Evolutionary conservation across 2,888 invertebrate genomes (phyloP).

Genomic region (Mesopsocus fuscifrons): DNA sequence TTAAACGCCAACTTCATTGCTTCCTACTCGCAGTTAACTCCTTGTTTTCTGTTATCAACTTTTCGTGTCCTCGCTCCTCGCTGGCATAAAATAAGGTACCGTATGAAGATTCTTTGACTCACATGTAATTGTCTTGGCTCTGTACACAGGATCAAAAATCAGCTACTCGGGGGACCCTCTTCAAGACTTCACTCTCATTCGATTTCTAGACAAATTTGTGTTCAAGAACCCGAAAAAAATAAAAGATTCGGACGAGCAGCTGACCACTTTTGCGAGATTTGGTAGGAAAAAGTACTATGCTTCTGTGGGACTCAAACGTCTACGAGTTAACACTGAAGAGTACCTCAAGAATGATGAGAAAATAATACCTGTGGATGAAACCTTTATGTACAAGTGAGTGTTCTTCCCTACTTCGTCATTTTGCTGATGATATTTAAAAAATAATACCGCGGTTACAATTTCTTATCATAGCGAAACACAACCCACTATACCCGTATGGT

Average conservation of each 20-base stretch:
- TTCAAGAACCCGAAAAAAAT: constrained; percentile 79
- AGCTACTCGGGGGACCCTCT: constrained; percentile 85
- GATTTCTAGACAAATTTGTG: constrained; percentile 88
- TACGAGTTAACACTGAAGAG: constrained; percentile 50
- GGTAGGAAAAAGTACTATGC: constrained; percentile 45
- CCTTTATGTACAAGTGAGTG: constrained; percentile 54
- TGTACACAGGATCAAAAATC: constrained; percentile 54
- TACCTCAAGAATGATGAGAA: constrained; percentile 46
- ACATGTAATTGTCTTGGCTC: too few relatives aligned
- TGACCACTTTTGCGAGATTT: constrained; percentile 36
- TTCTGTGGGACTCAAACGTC: constrained; percentile 46
- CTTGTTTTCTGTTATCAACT: too few relatives aligned
- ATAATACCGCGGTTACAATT: too few relatives aligned
- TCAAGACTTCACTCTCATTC: constrained; percentile 73
- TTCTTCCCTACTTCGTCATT: constrained; percentile 12
- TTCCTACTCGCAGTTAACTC: too few relatives aligned
- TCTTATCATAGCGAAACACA: too few relatives aligned
- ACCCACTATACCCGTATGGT: too few relatives aligned
- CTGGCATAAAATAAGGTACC: constrained; percentile 1
- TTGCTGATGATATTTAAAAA: too few relatives aligned
- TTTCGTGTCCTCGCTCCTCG: neutral
- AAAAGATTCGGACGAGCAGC: constrained; percentile 32
- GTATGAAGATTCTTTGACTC: too few relatives aligned
- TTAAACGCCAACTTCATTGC: too few relatives aligned
- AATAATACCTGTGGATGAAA: constrained; percentile 79